Base-by-base conservation (phyloP, 2,888 invertebrate species). In the Azorinus chamasolen region DNA sequence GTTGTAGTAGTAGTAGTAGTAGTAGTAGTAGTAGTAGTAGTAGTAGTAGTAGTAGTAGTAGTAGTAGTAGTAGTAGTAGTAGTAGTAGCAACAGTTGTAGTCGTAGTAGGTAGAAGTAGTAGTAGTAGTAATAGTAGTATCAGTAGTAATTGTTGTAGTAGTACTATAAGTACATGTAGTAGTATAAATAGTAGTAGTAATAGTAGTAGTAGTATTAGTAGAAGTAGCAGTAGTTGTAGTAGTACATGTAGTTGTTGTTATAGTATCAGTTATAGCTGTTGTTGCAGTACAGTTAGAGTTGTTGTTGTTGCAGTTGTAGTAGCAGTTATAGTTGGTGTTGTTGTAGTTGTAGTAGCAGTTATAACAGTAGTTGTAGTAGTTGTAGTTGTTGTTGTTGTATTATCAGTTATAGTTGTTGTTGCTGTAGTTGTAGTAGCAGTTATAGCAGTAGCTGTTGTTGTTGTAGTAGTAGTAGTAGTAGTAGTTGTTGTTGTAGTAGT, bases 1-100 rank as follows among this genome's bases (percentile, higher is more conserved):
- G n/a, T n/a, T n/a, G n/a, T n/a, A n/a, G n/a, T n/a, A n/a, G n/a
- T n/a, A n/a, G n/a, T n/a, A n/a, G n/a, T n/a, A 53, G 53, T 53
- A 53, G 53, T 53, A 53, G 53, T 53, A 53, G 25, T 25, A 53
- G 53, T n/a, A 25, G 53, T n/a, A 48, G 48, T 18, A 48, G 48
- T 18, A 48, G 48, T 18, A 48, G 48, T 18, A 48, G 48, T 16
- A 48, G 48, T 48, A 48, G 48, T 48, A 48, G 48, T 48, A 48
- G 48, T 48, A 48, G 18, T 48, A n/a, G n/a, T n/a, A n/a, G n/a
- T n/a, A n/a, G n/a, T n/a, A n/a, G n/a, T n/a, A n/a, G n/a, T n/a
- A n/a, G n/a, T n/a, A n/a, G n/a, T n/a, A n/a, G n/a, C n/a, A n/a
- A n/a, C n/a, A n/a, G n/a, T n/a, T n/a, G n/a, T n/a, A n/a, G n/a